These are phyloP conservation scores for Dendrolimus kikuchii DNA, from an alignment of 1,140 invertebrate genomes.

Conservation along the genomic window DNA sequence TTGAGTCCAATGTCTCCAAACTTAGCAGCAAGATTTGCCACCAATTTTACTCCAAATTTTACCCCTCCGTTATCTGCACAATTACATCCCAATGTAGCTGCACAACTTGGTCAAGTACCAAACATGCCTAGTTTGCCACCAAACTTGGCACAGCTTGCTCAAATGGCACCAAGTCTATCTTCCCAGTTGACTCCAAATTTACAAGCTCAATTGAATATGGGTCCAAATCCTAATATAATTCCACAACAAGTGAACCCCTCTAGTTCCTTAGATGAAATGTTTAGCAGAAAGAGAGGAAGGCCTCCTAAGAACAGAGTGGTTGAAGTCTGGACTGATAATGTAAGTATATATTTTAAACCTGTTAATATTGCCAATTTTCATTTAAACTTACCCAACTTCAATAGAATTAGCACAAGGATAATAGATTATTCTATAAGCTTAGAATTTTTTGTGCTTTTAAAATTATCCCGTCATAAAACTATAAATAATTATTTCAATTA, in stretches of 20 bases:
- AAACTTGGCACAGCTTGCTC: slow-evolving; percentile 58
- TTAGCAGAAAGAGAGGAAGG: slow-evolving; percentile 90
- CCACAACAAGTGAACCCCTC: slow-evolving; percentile 76
- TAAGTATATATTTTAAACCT: slow-evolving; percentile 62
- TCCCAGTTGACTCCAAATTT: slow-evolving; percentile 54
- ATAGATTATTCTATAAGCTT: too few relatives aligned
- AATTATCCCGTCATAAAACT: background rate
- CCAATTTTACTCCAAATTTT: slow-evolving; percentile 60
- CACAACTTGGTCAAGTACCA: slow-evolving; percentile 58
- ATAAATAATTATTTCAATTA: slow-evolving; percentile 23
- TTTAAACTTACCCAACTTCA: too few relatives aligned
- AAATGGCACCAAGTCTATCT: slow-evolving; percentile 70
- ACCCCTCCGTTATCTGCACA: slow-evolving; percentile 59
- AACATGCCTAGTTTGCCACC: slow-evolving; percentile 52
- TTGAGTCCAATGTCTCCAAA: slow-evolving; percentile 74
- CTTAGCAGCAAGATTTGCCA: slow-evolving; percentile 69
- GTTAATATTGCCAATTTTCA: slow-evolving; percentile 1
- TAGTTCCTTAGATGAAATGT: slow-evolving; percentile 89
- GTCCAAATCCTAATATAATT: slow-evolving; percentile 42
- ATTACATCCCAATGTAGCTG: slow-evolving; percentile 61
- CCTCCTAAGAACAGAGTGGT: slow-evolving; percentile 94
- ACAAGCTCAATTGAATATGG: slow-evolving; percentile 58
- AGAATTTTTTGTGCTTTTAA: too few relatives aligned
- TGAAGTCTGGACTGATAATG: slow-evolving; percentile 89
- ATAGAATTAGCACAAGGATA: too few relatives aligned